Evolutionary conservation across 2,113 vertebrate genomes (phyloP), one percentile per base, ranked within the genome.

Genomic region (Psophia crepitans): DNA sequence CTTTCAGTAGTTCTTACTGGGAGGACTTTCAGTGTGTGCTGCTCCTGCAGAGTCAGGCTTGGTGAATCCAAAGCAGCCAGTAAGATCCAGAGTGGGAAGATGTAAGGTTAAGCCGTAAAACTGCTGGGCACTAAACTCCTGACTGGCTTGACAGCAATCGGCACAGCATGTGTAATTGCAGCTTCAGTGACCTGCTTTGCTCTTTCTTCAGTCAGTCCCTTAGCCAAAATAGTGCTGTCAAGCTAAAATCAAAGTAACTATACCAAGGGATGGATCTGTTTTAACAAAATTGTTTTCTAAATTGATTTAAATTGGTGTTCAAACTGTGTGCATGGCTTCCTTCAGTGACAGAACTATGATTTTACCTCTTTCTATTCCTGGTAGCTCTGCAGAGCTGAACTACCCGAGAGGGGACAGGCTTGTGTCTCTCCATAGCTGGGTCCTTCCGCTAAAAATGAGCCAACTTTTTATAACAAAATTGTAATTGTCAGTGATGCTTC

Each of bases 281-380:
- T 93, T 79, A 78, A 73, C 2, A 8, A 33, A 89, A 85, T 61
- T 60, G 39, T 68, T 87, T 94, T 76, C 69, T 95, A 57, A 89
- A 91, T 89, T 79, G 65, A 79, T 84, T 85, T 93, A 87, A 91
- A 91, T 71, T 82, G 44, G 33, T 83, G 81, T 85, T 96, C 65
- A 83, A 94, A 83, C 74, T 87, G 60, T 64, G 56, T 76, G 68
- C 35, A 26, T 0, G 6, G 37, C 57, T 90, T 84, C 53, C 56
- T 91, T 91, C 53, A 30, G 30, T 87, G 84, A 39, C 33, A 87
- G 43, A 76, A 79, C 44, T 61, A 66, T 69, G 77, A 76, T 82
- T 91, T 82, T 89, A 84, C 61, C 44, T 91, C 61, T 84, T 76
- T 19, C 37, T 68, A 4, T 82, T 91, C 35, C 43, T 81, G 7